These are phyloP conservation scores for Antechinus flavipes DNA, from an alignment of 2,113 vertebrate genomes.

Conservation along the genomic window DNA sequence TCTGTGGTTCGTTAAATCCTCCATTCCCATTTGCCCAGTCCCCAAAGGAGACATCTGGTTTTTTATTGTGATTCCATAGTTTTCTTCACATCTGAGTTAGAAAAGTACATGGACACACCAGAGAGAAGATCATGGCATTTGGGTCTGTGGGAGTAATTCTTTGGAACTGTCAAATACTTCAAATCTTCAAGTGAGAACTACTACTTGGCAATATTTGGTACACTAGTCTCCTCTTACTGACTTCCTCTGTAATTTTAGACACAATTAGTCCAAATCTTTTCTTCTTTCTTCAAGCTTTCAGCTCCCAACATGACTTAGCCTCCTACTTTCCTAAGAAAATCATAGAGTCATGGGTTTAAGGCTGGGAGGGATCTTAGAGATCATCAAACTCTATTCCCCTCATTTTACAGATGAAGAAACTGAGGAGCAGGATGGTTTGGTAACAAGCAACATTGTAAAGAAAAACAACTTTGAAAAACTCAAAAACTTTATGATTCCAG, in stretches of 20 bases:
- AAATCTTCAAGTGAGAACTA: neutral
- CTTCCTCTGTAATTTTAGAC: neutral
- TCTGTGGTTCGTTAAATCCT: neutral
- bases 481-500: neutral
- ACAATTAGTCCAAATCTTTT: neutral
- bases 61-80: neutral
- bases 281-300: neutral
- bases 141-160: neutral
- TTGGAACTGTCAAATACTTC: neutral
- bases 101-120: neutral
- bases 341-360: neutral
- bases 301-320: neutral
- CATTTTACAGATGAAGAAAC: neutral
- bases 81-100: neutral
- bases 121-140: neutral
- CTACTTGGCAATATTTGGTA: neutral
- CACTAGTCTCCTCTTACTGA: neutral
- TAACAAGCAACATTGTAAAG: neutral
- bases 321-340: neutral
- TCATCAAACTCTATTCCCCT: neutral
- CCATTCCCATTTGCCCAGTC: neutral
- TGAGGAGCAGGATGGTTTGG: neutral
- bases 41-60: neutral
- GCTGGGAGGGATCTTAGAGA: neutral
- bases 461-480: neutral